Percentiles rank a stretch among this genome's conserved stretches.
Evolutionary conservation across 35 echinoderm and acorn worm species (phyloP).

Genomic region (Patiria miniata): DNA sequence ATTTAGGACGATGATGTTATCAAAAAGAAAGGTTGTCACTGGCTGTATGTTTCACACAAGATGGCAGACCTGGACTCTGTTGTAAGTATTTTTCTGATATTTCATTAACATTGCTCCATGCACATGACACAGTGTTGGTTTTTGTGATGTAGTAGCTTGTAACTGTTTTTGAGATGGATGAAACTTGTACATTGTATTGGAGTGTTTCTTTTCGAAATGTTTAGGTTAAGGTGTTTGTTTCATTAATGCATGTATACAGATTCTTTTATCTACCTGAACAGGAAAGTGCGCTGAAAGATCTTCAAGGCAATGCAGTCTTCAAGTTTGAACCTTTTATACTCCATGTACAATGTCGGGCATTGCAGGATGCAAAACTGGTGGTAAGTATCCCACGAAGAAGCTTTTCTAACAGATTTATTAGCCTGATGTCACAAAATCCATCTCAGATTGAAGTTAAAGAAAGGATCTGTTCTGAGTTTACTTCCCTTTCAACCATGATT

Average conservation of each 20-base stretch:
- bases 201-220: too few relatives aligned
- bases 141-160: too few relatives aligned
- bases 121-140: too few relatives aligned
- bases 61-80: slow-evolving; percentile 34
- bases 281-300: slow-evolving; percentile 29
- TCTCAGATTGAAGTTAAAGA: too few relatives aligned
- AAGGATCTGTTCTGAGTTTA: too few relatives aligned
- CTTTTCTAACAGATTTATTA: background rate
- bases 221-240: too few relatives aligned
- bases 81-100: slow-evolving; percentile 54
- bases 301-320: slow-evolving; percentile 51
- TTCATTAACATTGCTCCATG: background rate
- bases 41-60: slow-evolving; percentile 79
- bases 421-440: too few relatives aligned
- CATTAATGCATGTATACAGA: too few relatives aligned
- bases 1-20: slow-evolving; percentile 7
- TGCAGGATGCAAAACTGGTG: slow-evolving; percentile 72
- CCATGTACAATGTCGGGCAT: slow-evolving; percentile 77
- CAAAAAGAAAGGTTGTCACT: slow-evolving; percentile 80
- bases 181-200: too few relatives aligned
- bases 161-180: background rate
- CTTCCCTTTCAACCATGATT: too few relatives aligned
- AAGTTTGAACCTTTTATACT: slow-evolving; percentile 95
- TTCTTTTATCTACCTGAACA: background rate
- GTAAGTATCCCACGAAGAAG: slow-evolving; percentile 37